Evolutionary conservation across 2,888 invertebrate genomes (phyloP).

Genomic region (Noctuana brunneofusca): DNA sequence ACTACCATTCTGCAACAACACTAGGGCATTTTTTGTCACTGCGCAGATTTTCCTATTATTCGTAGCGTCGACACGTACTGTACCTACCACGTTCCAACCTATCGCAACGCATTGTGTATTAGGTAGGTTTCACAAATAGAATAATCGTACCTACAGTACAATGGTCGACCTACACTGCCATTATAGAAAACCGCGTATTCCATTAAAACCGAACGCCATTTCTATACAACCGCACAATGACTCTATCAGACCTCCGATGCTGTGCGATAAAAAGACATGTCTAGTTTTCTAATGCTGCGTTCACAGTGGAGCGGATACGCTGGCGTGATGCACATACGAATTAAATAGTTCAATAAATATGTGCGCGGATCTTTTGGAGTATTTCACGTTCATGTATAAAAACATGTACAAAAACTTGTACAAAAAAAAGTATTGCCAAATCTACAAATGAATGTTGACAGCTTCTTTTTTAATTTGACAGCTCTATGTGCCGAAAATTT

Average conservation of each 20-base stretch:
- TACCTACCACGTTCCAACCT: background rate
- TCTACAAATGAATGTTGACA: too few relatives aligned
- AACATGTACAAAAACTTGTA: too few relatives aligned
- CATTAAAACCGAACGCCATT: conserved; percentile 17
- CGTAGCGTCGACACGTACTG: background rate
- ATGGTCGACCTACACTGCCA: conserved; percentile 4
- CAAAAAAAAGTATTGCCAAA: too few relatives aligned
- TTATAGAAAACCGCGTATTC: conserved; percentile 20
- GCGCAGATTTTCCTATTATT: background rate
- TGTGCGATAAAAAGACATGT: conserved; percentile 12
- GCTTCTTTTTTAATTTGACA: too few relatives aligned
- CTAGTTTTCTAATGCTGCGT: conserved; percentile 7
- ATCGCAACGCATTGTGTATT: background rate
- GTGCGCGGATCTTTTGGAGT: too few relatives aligned
- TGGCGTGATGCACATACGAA: too few relatives aligned
- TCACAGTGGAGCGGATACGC: background rate
- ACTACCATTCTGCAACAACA: background rate
- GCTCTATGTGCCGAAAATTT: too few relatives aligned
- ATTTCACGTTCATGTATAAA: too few relatives aligned
- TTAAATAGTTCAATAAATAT: too few relatives aligned
- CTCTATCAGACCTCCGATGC: conserved; percentile 19
- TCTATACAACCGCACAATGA: conserved; percentile 18
- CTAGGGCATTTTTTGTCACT: background rate
- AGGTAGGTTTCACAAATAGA: conserved; percentile 12
- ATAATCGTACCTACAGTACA: background rate